Conservation (phyloP, 2,888 invertebrate genomes). For the Branchipolynoe longqiensis region DNA sequence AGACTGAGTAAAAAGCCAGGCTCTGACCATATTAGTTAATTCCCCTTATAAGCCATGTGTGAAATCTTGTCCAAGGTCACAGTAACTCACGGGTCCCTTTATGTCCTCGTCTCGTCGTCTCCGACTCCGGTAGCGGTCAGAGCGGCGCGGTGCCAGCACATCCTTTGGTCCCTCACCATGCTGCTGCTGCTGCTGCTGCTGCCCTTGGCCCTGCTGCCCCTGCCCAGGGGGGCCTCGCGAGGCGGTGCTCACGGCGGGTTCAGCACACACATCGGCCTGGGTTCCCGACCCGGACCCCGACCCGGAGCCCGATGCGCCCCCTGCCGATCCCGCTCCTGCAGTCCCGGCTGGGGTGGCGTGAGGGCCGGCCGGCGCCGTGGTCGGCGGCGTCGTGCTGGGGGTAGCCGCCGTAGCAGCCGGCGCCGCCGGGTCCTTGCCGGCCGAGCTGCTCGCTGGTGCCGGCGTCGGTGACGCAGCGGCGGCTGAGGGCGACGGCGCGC, state of each 20-base stretch:
- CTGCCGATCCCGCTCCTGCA: neutral
- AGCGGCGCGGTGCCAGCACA: conserved; percentile 7
- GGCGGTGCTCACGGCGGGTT: neutral
- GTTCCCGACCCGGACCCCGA: neutral
- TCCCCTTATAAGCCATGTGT: no score
- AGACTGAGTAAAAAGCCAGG: no score
- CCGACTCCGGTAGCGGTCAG: conserved; percentile 4
- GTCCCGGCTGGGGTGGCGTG: conserved; percentile 18
- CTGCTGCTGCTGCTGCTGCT: neutral
- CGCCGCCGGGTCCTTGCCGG: neutral
- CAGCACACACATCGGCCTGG: neutral
- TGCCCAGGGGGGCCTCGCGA: neutral
- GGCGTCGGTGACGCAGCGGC: neutral
- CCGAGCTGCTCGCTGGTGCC: conserved; percentile 3
- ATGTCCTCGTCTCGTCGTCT: conserved; percentile 25
- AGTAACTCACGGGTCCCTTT: conserved; percentile 34
- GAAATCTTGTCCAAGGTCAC: no score
- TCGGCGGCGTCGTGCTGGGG: conserved; percentile 14
- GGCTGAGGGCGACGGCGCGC: neutral
- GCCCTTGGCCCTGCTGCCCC: neutral
- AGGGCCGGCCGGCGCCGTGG: neutral
- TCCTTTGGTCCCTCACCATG: neutral
- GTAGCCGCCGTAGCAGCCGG: neutral
- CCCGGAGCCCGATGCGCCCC: neutral
- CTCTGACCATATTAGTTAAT: no score